These are phyloP conservation scores for Sthenelais limicola DNA, from an alignment of 2,888 invertebrate genomes.

Conservation along the genomic window DNA sequence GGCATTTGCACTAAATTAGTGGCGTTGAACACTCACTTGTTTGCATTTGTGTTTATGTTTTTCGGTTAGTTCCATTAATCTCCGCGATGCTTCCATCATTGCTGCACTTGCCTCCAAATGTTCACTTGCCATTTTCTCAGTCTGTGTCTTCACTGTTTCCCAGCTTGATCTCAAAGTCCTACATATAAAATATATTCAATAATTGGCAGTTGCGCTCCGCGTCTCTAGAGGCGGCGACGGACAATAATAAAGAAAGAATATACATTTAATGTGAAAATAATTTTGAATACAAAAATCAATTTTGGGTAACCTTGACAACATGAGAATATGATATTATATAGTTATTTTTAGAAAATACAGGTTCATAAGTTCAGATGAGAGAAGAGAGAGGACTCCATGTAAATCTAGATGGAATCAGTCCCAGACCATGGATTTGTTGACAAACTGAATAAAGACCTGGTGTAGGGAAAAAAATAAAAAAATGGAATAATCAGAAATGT, in stretches of 20 bases:
- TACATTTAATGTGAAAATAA: not conserved
- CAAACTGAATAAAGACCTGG: too few species aligned
- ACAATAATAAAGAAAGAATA: too few species aligned
- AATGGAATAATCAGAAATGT: not conserved
- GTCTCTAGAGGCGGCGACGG: too few species aligned
- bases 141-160: slow-evolving; percentile 40
- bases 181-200: not conserved
- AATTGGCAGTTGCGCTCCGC: too few species aligned
- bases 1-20: not conserved
- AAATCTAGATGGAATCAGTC: too few species aligned
- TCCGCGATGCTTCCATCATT: slow-evolving; percentile 19
- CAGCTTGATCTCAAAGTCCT: slow-evolving; percentile 40
- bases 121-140: slow-evolving; percentile 30
- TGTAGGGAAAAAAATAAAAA: too few species aligned
- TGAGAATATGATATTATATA: too few species aligned
- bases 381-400: too few species aligned
- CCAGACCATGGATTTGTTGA: not conserved
- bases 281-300: not conserved
- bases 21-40: slow-evolving; percentile 13
- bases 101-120: slow-evolving; percentile 38
- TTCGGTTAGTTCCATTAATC: slow-evolving; percentile 39
- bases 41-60: slow-evolving; percentile 38
- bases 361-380: too few species aligned
- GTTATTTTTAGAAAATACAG: too few species aligned
- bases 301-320: not conserved